These are phyloP conservation scores for Hypotaenidia philippensis DNA, from an alignment of 2,797 vertebrate genomes.

Conservation along the genomic window DNA sequence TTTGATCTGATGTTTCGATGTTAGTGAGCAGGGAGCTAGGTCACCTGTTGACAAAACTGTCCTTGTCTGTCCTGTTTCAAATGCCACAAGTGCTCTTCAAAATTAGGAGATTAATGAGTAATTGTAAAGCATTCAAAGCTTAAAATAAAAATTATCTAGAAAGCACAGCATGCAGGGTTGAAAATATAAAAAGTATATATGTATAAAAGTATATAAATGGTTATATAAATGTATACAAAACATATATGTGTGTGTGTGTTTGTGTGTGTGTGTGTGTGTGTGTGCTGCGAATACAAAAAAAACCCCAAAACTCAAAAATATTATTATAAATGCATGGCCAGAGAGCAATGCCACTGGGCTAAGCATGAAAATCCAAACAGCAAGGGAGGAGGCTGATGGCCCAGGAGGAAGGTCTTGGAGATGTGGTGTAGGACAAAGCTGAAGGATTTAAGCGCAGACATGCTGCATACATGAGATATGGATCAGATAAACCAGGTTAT, in stretches of 20 bases:
- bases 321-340: background rate
- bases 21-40: background rate
- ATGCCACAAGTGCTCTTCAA: background rate
- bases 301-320: background rate
- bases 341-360: background rate
- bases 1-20: background rate
- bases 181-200: background rate
- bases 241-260: background rate
- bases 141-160: background rate
- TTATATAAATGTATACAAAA: background rate
- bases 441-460: background rate
- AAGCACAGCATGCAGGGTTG: background rate
- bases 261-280: background rate
- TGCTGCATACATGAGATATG: background rate
- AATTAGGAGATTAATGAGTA: background rate
- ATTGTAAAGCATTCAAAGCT: conserved; percentile 4
- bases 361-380: background rate
- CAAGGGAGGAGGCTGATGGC: background rate
- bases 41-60: background rate
- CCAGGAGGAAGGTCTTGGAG: background rate
- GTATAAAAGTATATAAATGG: background rate
- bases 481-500: background rate
- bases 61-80: background rate
- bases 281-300: background rate
- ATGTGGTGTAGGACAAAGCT: background rate